These are phyloP conservation scores for Campylorhamphus procurvoides DNA, from an alignment of 2,113 vertebrate species.

Conservation along the genomic window DNA sequence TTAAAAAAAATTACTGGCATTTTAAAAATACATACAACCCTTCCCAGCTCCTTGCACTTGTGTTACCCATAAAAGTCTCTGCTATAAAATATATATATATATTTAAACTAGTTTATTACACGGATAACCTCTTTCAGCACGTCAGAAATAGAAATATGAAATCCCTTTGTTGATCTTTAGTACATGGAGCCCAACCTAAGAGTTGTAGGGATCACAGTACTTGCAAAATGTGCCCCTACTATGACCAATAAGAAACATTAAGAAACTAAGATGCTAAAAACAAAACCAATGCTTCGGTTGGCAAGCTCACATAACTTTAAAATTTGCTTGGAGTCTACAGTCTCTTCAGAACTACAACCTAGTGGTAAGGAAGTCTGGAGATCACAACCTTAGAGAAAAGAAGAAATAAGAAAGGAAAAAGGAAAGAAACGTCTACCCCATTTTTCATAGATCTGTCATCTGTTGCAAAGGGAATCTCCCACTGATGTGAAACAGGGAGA, in stretches of 20 bases:
- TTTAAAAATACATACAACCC: background rate
- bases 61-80: background rate
- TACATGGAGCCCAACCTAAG: background rate
- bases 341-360: background rate
- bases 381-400: background rate
- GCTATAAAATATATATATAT: background rate
- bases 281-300: background rate
- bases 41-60: background rate
- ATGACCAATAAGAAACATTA: background rate
- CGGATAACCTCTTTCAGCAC: background rate
- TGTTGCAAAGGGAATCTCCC: background rate
- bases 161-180: background rate
- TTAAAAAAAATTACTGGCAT: slow-evolving; percentile 9
- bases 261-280: background rate
- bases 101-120: background rate
- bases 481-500: background rate
- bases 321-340: background rate
- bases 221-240: background rate
- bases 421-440: background rate
- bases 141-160: background rate
- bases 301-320: background rate
- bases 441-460: background rate
- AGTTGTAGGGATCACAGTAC: accelerated
- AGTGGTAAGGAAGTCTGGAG: background rate
- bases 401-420: background rate